Conservation (phyloP, 2,888 invertebrate species). For the Tetropium fuscum region DNA sequence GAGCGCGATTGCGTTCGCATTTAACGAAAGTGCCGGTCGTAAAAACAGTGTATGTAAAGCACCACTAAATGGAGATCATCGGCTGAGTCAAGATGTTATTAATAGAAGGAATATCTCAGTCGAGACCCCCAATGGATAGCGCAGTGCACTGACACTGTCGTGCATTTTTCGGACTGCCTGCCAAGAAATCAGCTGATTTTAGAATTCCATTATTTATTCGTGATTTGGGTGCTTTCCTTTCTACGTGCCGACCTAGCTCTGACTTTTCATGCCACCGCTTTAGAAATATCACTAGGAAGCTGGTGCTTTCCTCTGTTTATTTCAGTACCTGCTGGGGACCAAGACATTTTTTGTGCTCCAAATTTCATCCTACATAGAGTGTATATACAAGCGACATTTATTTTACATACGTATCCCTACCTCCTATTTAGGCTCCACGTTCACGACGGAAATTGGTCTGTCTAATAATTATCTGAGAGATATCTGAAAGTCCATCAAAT, state of each 20-base stretch:
- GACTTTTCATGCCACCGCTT: constrained; percentile 21
- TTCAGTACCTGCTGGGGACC: no score
- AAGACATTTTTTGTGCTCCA: no score
- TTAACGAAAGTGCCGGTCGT: constrained; percentile 22
- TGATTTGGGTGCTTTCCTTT: constrained; percentile 3
- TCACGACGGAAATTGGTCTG: no score
- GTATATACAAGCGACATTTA: no score
- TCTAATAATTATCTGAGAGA: no score
- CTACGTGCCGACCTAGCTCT: constrained; percentile 4
- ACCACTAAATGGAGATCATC: constrained; percentile 33
- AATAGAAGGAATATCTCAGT: constrained; percentile 32
- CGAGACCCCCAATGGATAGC: constrained; percentile 41
- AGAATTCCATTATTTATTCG: constrained; percentile 33
- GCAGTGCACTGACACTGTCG: constrained; percentile 40
- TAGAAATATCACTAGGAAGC: constrained; percentile 4
- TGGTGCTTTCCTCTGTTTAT: constrained; percentile 6
- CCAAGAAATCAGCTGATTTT: constrained; percentile 45
- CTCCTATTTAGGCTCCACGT: no score
- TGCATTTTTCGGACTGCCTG: constrained; percentile 39
- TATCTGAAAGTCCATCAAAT: no score
- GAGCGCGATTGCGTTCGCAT: constrained; percentile 20
- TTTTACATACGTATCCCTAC: no score
- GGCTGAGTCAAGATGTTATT: constrained; percentile 32
- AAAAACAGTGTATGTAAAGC: constrained; percentile 28
- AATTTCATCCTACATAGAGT: no score